Evolutionary conservation across 2,113 vertebrate species (phyloP).

Genomic region (Crotalus horridus): DNA sequence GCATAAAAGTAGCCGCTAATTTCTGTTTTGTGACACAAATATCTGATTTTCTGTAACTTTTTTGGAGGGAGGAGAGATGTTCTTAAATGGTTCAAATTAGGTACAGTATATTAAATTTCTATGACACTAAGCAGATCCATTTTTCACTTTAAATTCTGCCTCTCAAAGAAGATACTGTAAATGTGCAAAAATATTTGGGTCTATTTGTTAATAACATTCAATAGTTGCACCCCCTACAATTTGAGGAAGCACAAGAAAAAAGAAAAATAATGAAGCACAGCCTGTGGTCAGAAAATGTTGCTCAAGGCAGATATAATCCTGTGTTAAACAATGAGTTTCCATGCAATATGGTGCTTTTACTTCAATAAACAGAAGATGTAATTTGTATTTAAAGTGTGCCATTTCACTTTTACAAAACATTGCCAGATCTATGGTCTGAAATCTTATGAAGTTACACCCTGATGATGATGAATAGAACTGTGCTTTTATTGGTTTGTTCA

Average conservation of each 20-base stretch:
- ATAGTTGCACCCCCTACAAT: background rate
- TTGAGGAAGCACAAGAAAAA: background rate
- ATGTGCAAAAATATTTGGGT: background rate
- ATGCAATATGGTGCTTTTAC: background rate
- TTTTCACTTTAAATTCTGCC: background rate
- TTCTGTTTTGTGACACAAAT: background rate
- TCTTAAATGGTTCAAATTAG: background rate
- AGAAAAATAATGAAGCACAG: background rate
- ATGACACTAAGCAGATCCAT: background rate
- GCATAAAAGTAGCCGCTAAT: background rate
- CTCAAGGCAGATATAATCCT: background rate
- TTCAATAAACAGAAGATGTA: background rate
- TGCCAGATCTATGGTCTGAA: background rate
- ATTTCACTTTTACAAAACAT: background rate
- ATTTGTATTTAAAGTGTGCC: background rate
- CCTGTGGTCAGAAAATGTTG: background rate
- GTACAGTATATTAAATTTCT: background rate
- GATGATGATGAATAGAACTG: background rate
- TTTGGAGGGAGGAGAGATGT: background rate
- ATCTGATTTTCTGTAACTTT: background rate
- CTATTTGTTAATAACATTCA: background rate
- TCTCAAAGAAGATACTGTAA: background rate
- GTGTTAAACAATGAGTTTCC: background rate
- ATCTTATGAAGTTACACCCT: accelerated
- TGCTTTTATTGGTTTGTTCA: background rate